Conservation (phyloP, 2,113 vertebrate genomes). For the Albula glossodonta region DNA sequence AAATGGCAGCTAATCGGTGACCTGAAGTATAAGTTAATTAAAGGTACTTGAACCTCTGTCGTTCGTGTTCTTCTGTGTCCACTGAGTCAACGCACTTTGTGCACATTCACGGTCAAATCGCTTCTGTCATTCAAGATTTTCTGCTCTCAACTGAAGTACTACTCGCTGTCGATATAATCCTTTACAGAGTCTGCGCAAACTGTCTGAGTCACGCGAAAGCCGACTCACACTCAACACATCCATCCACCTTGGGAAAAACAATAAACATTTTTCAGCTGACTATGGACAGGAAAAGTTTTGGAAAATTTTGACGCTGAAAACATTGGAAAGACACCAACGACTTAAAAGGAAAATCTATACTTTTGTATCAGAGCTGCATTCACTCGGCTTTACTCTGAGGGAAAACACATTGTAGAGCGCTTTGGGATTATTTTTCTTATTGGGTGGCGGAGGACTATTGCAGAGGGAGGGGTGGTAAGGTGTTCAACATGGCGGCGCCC, state of each 20-base stretch:
- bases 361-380: background rate
- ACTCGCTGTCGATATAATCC: constrained; percentile 20
- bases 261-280: constrained; percentile 20
- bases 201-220: constrained; percentile 66
- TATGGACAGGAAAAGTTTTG: background rate
- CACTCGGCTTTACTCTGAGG: background rate
- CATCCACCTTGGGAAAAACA: constrained; percentile 28
- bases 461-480: constrained; percentile 59
- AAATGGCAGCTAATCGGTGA: too few relatives aligned
- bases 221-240: constrained; percentile 18
- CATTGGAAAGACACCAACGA: background rate
- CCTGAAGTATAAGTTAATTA: too few relatives aligned
- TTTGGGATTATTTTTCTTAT: constrained; percentile 34
- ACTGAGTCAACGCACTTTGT: too few relatives aligned
- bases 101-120: too few relatives aligned
- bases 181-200: constrained; percentile 43
- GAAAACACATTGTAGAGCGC: background rate
- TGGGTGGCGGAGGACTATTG: constrained; percentile 8
- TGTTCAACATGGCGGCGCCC: constrained; percentile 86
- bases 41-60: too few relatives aligned
- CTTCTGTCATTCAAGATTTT: background rate
- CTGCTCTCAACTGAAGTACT: background rate
- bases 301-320: background rate
- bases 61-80: too few relatives aligned
- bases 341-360: background rate